Conservation (phyloP, 2,113 vertebrate genomes). For the Calonectris borealis region DNA sequence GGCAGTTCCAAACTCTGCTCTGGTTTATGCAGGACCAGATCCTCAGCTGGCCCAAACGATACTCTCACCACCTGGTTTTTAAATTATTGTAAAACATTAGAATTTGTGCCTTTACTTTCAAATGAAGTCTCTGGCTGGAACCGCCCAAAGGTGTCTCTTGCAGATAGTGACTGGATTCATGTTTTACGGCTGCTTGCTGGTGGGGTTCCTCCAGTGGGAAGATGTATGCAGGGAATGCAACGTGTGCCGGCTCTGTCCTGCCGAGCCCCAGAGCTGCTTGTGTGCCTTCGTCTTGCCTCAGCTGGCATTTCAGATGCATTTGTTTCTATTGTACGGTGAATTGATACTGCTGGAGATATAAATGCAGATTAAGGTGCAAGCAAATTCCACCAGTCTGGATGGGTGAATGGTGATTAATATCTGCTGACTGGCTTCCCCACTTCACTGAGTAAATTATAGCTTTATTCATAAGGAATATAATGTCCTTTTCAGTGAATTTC, state of each 20-base stretch:
- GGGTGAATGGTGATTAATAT: conserved; percentile 15
- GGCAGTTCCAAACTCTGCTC: background rate
- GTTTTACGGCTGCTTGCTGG: background rate
- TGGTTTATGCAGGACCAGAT: background rate
- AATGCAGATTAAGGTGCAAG: conserved; percentile 14
- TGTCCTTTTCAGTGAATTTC: conserved; percentile 17
- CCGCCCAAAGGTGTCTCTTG: background rate
- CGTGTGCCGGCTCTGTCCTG: background rate
- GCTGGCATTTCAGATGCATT: background rate
- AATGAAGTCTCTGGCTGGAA: background rate
- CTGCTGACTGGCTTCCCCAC: conserved; percentile 44
- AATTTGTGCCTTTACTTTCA: background rate
- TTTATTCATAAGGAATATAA: background rate
- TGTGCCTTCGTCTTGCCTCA: background rate
- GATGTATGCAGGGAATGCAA: background rate
- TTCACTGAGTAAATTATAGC: background rate
- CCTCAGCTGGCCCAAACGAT: background rate
- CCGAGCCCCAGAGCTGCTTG: background rate
- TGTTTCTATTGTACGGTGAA: background rate
- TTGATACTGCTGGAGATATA: conserved; percentile 30
- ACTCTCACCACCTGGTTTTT: background rate
- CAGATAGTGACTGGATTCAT: background rate
- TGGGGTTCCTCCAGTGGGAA: background rate
- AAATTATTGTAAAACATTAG: background rate
- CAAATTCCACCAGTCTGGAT: conserved; percentile 13